Evolutionary conservation across 1,140 invertebrate genomes (phyloP), one percentile per base, ranked within the genome.

Genomic region (Dreissena rostriformis): DNA sequence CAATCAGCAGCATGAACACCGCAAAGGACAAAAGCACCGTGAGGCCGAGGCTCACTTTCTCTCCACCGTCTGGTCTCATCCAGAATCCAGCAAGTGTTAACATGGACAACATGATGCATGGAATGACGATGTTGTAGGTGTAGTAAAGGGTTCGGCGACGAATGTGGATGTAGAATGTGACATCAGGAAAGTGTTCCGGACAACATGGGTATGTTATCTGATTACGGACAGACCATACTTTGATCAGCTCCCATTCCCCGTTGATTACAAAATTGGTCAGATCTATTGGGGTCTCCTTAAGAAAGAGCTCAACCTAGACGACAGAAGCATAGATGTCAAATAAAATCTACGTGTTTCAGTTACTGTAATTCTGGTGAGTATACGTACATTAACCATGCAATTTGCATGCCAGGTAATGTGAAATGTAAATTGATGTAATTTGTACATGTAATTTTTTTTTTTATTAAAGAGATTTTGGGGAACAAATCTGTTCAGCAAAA

Each of bases 181-280:
- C 93, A 86, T 95, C 95, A 0, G 94, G 94, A 86, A 95, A 95
- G 12, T 94, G 94, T 84, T 95, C 94, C 0, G 91, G 88, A 85
- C 95, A 92, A 85, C 91, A 92, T 17, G 88, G 85, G 73, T 90
- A 90, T 17, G 73, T 83, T 11, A 90, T 88, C 0, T 90, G 88
- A 68, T 90, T 88, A 1, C 87, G 65, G 17, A 85, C 65, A 24
- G 87, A 86, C 52, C 90, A 86, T 6, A 94, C 94, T 52, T 93
- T 91, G 52, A 95, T 84, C 28, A 95, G 89, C 65, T 95, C 94
- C 95, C 95, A 95, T 89, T 95, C 95, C n/a, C 95, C 95, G 84
- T 95, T 95, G 2, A 92, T 92, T 11, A 95, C 94, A 85, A 95
- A 95, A 79, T 95, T 95, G 10, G 91, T 92, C 7, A 95, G 91